These are phyloP conservation scores for Nemotelus pantherinus DNA, from an alignment of 2,888 invertebrate species.

Conservation along the genomic window DNA sequence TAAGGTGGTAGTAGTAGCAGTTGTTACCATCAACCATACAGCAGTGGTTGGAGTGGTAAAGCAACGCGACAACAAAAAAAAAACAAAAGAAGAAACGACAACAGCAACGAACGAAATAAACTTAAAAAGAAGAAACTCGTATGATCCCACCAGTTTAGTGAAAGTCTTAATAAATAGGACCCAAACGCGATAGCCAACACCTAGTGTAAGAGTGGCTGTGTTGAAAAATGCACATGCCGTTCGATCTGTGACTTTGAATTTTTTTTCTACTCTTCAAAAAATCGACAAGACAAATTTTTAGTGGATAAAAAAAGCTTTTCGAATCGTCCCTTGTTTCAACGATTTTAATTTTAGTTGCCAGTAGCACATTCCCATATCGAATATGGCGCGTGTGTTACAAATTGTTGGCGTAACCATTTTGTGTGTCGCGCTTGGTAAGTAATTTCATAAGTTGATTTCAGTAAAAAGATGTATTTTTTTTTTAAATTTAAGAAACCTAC, in stretches of 20 bases:
- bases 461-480: background rate
- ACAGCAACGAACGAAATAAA: background rate
- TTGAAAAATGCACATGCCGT: slow-evolving; percentile 57
- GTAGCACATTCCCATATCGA: slow-evolving; percentile 55
- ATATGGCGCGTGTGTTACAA: slow-evolving; percentile 63
- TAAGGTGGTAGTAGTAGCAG: background rate
- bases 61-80: slow-evolving; percentile 11
- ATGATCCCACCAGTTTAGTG: slow-evolving; percentile 58
- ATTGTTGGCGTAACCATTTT: slow-evolving; percentile 61
- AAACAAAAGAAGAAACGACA: slow-evolving; percentile 7
- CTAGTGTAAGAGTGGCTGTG: slow-evolving; percentile 66
- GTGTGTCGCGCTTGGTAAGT: slow-evolving; percentile 62
- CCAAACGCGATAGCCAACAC: slow-evolving; percentile 63
- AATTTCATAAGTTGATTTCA: slow-evolving; percentile 23
- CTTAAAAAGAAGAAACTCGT: slow-evolving; percentile 18
- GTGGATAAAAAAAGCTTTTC: slow-evolving; percentile 39
- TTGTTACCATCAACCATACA: background rate
- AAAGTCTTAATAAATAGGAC: slow-evolving; percentile 66
- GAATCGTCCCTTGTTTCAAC: slow-evolving; percentile 24
- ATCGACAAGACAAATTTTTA: slow-evolving; percentile 34
- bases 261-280: slow-evolving; percentile 43
- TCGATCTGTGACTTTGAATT: slow-evolving; percentile 41
- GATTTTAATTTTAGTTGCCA: slow-evolving; percentile 50
- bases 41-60: slow-evolving; percentile 10
- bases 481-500: too few relatives aligned